Conservation (phyloP, 2,797 vertebrate genomes). For the Chrosomus eos region DNA sequence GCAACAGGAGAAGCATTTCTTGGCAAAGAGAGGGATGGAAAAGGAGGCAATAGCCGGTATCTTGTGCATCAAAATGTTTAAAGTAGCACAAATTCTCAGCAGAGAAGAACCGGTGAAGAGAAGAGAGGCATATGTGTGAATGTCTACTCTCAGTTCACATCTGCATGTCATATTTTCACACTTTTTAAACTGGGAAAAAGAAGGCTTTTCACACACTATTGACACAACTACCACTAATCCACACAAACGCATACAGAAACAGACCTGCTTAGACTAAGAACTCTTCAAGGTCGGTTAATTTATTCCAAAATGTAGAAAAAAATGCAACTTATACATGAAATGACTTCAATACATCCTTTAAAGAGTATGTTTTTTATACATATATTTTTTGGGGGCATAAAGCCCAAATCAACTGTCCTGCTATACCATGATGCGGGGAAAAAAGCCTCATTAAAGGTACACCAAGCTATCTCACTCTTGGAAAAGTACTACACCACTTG, state of each 20-base stretch:
- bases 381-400: background rate
- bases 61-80: constrained; percentile 4
- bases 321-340: background rate
- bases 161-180: constrained; percentile 14
- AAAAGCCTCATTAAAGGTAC: background rate
- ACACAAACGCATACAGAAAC: background rate
- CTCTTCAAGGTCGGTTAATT: background rate
- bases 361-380: background rate
- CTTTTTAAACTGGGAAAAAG: constrained; percentile 24
- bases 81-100: background rate
- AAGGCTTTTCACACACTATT: constrained; percentile 33
- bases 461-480: constrained; percentile 24
- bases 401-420: background rate
- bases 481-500: constrained; percentile 15
- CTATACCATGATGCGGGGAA: background rate
- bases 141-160: background rate
- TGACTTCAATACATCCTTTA: background rate
- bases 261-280: background rate
- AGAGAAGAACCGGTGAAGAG: background rate
- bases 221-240: background rate
- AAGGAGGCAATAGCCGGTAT: background rate
- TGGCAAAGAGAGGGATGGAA: background rate
- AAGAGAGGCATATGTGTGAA: constrained; percentile 9
- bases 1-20: background rate
- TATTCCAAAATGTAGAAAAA: background rate